A percentile compares a stretch with the other conserved stretches of the same genome.
phyloP scores from a whole-genome alignment of 2,888 invertebrate species.

The Molorchus minor region DNA sequence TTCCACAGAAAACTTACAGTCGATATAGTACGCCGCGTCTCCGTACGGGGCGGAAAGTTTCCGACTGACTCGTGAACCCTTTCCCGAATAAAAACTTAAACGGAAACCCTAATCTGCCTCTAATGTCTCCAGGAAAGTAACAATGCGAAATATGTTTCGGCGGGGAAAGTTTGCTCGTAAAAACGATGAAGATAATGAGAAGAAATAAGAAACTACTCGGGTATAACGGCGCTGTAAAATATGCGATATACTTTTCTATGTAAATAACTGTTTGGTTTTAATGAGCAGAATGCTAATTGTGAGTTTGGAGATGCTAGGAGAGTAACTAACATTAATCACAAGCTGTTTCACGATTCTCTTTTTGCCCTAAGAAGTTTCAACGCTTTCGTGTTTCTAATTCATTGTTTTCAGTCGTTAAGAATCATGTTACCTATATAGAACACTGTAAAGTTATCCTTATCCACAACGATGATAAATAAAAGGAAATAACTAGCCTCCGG shows the following conservation, averaged over 20 bases:
- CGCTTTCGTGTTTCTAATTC: too few relatives aligned
- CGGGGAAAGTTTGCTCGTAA: slow-evolving; percentile 34
- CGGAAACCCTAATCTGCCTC: slow-evolving; percentile 35
- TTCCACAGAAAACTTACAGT: slow-evolving; percentile 7
- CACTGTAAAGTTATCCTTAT: too few relatives aligned
- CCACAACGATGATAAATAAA: too few relatives aligned
- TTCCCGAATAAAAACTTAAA: slow-evolving; percentile 29
- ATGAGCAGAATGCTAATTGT: not conserved
- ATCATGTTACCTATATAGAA: too few relatives aligned
- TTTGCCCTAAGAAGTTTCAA: too few relatives aligned
- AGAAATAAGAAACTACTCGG: slow-evolving; percentile 19
- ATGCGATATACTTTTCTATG: slow-evolving; percentile 15
- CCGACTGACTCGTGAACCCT: slow-evolving; percentile 17
- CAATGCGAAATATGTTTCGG: slow-evolving; percentile 34
- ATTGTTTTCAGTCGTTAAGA: too few relatives aligned
- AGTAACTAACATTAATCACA: not conserved
- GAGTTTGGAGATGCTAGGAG: not conserved
- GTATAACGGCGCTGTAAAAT: slow-evolving; percentile 6
- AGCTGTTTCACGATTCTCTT: not conserved
- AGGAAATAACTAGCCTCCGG: too few relatives aligned
- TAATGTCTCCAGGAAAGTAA: slow-evolving; percentile 39
- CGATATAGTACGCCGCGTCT: slow-evolving; percentile 6
- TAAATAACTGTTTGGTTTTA: slow-evolving; percentile 9
- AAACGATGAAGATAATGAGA: slow-evolving; percentile 29
- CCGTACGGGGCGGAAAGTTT: slow-evolving; percentile 15